Evolutionary conservation across 2,888 invertebrate genomes (phyloP), one percentile per base, ranked within the genome.

Genomic region (Agonum fuliginosum): DNA sequence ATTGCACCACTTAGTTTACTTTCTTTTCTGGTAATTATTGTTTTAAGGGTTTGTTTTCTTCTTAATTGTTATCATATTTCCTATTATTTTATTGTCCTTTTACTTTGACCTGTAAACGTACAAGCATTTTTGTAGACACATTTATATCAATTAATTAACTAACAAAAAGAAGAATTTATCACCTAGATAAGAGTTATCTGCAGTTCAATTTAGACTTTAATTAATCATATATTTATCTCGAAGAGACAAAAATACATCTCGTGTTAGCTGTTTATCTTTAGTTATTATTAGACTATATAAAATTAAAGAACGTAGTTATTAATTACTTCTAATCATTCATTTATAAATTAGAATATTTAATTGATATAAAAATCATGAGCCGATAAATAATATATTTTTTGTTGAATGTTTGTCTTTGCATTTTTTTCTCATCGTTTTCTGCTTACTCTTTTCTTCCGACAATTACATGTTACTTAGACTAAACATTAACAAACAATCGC

Each of bases 401-500:
- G 6, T n/a, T n/a, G n/a, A n/a, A n/a, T n/a, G 48, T 14, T 20
- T 8, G 19, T 48, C 19, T 19, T 1, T 22, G 48, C 10, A 14
- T 48, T 10, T 20, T 20, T 48, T 17, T 19, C 48, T 27, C 3
- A 27, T 27, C 27, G 6, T 4, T 27, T n/a, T n/a, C n/a, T n/a
- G n/a, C n/a, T n/a, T 37, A 37, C 12, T 37, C n/a, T 8, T 37
- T 12, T 10, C n/a, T 37, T 37, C 37, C n/a, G 12, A 37, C 37
- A 37, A 37, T 37, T 37, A 37, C 12, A 37, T 1, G 1, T 5
- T 30, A 30, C 30, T 27, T 27, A 6, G 27, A 4, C 6, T 2
- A 41, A 41, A 41, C 54, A 54, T 54, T 54, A 54, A 12, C 54
- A 54, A 54, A 54, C 54, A 54, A 54, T 54, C 24, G 54, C n/a